Base-by-base conservation (phyloP, 2,888 invertebrate species). In the Apoderus coryli region DNA sequence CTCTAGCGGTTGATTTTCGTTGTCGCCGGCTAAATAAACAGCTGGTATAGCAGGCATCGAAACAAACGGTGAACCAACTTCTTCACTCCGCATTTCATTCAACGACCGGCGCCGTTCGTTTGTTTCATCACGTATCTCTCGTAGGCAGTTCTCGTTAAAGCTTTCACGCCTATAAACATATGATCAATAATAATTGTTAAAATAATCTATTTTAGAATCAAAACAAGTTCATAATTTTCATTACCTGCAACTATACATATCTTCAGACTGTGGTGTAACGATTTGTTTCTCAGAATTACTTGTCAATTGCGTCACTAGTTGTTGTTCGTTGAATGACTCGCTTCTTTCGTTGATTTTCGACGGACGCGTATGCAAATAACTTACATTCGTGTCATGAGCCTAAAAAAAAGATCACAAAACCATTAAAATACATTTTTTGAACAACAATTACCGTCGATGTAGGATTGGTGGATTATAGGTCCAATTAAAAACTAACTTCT, bases 1-100 rank as follows among this genome's bases (percentile, higher is more conserved):
- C 44, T 72, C 74, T 39, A 71, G 52, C 28, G 69, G 67, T 47
- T 69, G 67, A 26, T 64, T 63, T n/a, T 56, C 56, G 3, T 48
- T 51, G 40, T 65, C 65, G 27, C 60, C 63, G 29, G 60, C 59
- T 31, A 66, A 46, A 45, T 63, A 61, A 14, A 61, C 61, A 11
- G 63, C 61, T n/a, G 65, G 63, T 37, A 64, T 63, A 3, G 62
- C 58, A 4, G 64, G 64, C 61, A 65, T 63, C 4, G 63, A 62
- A 3, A 62, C 61, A 37, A 64, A 59, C 4, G 64, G 64, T 12
- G 61, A 60, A 4, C 59, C 56, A 4, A 47, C 51, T 31, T 57
- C 56, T 27, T 56, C 57, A 5, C 45, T 44, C n/a, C n/a, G n/a
- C n/a, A n/a, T n/a, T 30, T 53, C 55, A 15, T 50, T 49, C 29